phyloP scores from a whole-genome alignment of 1,140 invertebrate species.

The Heliconius hermathena region DNA sequence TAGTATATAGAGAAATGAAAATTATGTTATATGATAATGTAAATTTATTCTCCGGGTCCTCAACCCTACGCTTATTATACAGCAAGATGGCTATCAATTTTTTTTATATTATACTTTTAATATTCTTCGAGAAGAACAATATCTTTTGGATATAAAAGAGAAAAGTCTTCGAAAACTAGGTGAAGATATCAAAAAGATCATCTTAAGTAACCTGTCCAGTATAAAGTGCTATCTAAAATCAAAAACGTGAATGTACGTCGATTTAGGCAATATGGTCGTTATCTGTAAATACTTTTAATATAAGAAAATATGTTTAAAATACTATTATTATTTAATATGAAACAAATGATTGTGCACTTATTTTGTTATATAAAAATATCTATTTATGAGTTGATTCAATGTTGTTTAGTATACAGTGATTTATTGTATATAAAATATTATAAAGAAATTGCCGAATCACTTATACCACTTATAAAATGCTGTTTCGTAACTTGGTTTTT shows the following conservation, averaged over 20 bases:
- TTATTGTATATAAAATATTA: neutral
- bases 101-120: no score
- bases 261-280: neutral
- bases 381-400: neutral
- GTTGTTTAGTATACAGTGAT: neutral
- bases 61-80: no score
- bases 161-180: no score
- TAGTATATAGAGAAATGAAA: no score
- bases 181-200: no score
- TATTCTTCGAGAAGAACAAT: no score
- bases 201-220: neutral
- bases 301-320: neutral
- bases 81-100: no score
- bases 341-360: conserved; percentile 3
- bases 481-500: neutral
- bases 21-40: no score
- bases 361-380: neutral
- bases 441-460: neutral
- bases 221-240: neutral
- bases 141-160: no score
- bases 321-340: neutral
- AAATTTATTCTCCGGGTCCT: no score
- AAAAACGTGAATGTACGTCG: neutral
- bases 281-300: neutral
- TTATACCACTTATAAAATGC: neutral